Conservation (phyloP, 2,113 vertebrate genomes). For the Acrocephalus kingi region DNA sequence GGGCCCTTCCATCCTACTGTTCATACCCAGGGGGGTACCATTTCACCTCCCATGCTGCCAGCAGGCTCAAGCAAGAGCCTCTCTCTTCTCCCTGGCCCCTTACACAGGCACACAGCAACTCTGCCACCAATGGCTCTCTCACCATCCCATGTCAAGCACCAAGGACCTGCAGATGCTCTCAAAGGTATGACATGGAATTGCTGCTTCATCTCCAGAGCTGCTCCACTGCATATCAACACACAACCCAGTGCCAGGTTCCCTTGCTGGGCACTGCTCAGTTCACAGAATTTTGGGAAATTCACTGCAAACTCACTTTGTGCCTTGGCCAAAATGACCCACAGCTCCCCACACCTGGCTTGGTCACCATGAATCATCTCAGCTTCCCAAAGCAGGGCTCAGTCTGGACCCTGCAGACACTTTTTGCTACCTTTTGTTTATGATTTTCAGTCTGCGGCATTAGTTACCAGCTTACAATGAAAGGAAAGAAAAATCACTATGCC, state of each 20-base stretch:
- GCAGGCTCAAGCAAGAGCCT: neutral
- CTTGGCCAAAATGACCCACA: neutral
- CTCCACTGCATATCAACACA: neutral
- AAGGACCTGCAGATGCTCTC: neutral
- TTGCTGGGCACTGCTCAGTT: rapidly evolving
- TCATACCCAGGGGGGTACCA: neutral
- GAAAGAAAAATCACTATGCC: neutral
- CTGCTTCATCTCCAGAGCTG: neutral
- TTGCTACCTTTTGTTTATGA: neutral
- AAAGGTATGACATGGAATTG: neutral
- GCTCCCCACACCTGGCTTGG: rapidly evolving
- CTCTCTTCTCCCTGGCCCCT: neutral
- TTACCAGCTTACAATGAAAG: neutral
- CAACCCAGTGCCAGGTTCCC: neutral
- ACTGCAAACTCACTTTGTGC: rapidly evolving
- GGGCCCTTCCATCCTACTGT: neutral
- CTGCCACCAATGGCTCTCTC: neutral
- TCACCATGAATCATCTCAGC: neutral
- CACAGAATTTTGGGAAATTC: neutral
- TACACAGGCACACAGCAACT: neutral
- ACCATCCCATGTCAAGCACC: neutral
- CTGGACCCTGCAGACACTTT: neutral
- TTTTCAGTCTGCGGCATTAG: neutral
- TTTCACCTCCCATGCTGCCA: neutral
- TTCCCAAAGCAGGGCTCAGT: neutral